Evolutionary conservation across 2,888 invertebrate species (phyloP).

Genomic region (Osedax fenrisi): DNA sequence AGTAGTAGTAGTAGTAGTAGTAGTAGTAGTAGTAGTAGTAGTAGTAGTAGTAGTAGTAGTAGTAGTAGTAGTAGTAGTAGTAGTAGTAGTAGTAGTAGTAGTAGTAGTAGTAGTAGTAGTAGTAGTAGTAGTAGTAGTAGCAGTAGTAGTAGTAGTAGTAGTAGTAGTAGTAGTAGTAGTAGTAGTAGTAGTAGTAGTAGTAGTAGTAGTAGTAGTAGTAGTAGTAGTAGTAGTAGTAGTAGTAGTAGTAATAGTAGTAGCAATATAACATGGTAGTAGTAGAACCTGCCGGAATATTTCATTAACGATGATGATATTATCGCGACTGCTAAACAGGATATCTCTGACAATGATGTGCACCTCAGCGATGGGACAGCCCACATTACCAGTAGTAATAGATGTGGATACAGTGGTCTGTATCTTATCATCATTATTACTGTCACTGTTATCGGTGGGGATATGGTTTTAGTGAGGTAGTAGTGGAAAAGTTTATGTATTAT

Average conservation of each 20-base stretch:
- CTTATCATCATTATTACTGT: no score
- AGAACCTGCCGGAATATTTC: slow-evolving; percentile 72
- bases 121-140: slow-evolving; percentile 15
- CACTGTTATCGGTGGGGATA: no score
- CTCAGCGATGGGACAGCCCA: slow-evolving; percentile 42
- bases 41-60: slow-evolving; percentile 16
- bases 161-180: slow-evolving; percentile 19
- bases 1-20: slow-evolving; percentile 17
- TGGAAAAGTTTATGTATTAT: no score
- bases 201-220: slow-evolving; percentile 19
- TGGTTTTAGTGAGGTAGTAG: no score
- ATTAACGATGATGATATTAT: slow-evolving; percentile 84
- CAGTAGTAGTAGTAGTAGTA: slow-evolving; percentile 18
- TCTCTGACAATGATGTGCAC: slow-evolving; percentile 62
- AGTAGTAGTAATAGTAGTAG: slow-evolving; percentile 16
- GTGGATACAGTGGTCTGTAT: no score
- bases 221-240: slow-evolving; percentile 19
- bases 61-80: slow-evolving; percentile 15
- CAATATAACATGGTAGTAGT: not conserved
- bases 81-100: slow-evolving; percentile 13
- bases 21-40: slow-evolving; percentile 15
- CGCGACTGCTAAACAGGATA: slow-evolving; percentile 72
- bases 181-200: slow-evolving; percentile 15
- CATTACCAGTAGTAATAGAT: slow-evolving; percentile 34
- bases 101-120: slow-evolving; percentile 16